Conservation (phyloP, 2,888 invertebrate genomes). For the Odontomyia ornata region DNA sequence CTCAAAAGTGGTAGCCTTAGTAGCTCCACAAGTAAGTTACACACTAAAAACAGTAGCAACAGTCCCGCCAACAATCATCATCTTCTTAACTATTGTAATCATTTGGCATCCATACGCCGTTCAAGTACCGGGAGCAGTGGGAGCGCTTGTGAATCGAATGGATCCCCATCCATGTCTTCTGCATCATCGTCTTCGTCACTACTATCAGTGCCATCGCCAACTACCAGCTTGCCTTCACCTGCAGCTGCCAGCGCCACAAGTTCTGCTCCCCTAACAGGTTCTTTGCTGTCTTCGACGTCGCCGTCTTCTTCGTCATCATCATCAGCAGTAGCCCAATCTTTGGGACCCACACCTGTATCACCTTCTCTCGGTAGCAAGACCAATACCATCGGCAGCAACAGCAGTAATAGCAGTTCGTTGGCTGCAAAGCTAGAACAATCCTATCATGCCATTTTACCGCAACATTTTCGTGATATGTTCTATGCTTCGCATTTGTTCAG, state of each 20-base stretch:
- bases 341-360: constrained; percentile 32
- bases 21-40: neutral
- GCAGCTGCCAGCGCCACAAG: constrained; percentile 53
- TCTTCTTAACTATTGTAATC: constrained; percentile 42
- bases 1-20: constrained; percentile 15
- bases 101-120: constrained; percentile 53
- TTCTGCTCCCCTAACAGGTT: constrained; percentile 24
- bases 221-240: constrained; percentile 60
- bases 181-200: constrained; percentile 53
- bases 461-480: constrained; percentile 72
- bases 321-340: constrained; percentile 33
- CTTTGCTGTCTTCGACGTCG: neutral
- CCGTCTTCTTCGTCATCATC: constrained; percentile 2
- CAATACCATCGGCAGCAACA: neutral
- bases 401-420: constrained; percentile 52
- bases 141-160: constrained; percentile 58
- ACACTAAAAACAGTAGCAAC: neutral
- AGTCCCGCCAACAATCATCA: constrained; percentile 5
- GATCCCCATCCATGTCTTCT: constrained; percentile 57
- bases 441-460: constrained; percentile 65
- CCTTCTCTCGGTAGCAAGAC: constrained; percentile 35
- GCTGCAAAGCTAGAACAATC: constrained; percentile 63
- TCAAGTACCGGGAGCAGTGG: constrained; percentile 61
- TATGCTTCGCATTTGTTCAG: constrained; percentile 72
- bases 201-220: constrained; percentile 48